phyloP scores from a whole-genome alignment of 2,888 invertebrate species.

The Oxyteleia sp. region DNA sequence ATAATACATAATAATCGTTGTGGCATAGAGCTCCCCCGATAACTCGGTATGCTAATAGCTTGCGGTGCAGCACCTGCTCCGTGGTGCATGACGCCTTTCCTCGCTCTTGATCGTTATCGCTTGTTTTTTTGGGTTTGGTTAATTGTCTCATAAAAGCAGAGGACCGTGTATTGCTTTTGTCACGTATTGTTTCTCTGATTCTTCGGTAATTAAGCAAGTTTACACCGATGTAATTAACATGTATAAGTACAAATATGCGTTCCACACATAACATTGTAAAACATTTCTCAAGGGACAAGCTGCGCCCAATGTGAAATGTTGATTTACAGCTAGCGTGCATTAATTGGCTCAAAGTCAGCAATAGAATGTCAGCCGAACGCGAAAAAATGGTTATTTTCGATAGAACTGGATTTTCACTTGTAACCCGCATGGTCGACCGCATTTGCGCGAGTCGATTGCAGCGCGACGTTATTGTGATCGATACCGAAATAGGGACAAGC shows the following conservation, averaged over 20 bases:
- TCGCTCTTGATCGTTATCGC: conserved; percentile 49
- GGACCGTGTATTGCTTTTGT: conserved; percentile 16
- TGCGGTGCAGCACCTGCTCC: conserved; percentile 65
- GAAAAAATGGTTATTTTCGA: conserved; percentile 47
- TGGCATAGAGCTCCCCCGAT: conserved; percentile 59
- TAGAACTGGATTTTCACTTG: conserved; percentile 71
- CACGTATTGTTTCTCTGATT: conserved; percentile 4
- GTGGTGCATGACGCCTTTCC: conserved; percentile 66
- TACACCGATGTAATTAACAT: not conserved
- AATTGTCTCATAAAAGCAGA: conserved; percentile 37
- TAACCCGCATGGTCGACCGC: conserved; percentile 83
- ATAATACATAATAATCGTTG: conserved; percentile 80
- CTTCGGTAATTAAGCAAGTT: not conserved
- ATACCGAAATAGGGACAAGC: conserved; percentile 78
- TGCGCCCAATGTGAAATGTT: not conserved
- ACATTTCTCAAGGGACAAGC: not conserved
- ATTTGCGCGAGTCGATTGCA: conserved; percentile 86
- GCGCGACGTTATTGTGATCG: conserved; percentile 82
- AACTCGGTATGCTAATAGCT: conserved; percentile 65
- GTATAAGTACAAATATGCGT: not conserved
- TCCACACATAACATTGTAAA: not conserved
- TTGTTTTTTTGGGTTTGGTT: conserved; percentile 47
- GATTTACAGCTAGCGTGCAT: not conserved
- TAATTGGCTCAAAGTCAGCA: not conserved
- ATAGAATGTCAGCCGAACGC: not conserved